phyloP scores from a whole-genome alignment of 2,113 vertebrate genomes.

The Melanerpes formicivorus region DNA sequence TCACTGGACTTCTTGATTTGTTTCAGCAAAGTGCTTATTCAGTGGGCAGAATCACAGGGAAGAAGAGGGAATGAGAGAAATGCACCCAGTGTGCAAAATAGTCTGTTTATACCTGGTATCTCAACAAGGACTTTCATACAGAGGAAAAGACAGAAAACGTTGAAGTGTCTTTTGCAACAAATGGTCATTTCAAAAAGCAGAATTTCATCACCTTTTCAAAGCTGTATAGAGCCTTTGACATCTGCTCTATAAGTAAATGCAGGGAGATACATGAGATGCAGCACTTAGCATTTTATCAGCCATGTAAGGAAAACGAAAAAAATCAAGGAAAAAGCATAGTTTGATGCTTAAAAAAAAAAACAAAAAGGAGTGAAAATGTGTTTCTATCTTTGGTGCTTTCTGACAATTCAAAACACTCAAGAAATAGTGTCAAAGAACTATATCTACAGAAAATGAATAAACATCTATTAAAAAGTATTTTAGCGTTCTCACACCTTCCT shows the following conservation, averaged over 20 bases:
- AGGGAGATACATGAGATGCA: background rate
- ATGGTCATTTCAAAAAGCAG: background rate
- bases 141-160: background rate
- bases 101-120: conserved; percentile 31
- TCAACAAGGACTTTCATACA: background rate
- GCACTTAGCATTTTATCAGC: conserved; percentile 29
- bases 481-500: background rate
- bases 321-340: background rate
- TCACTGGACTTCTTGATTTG: background rate
- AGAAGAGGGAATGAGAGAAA: background rate
- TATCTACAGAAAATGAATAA: background rate
- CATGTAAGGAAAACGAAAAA: background rate
- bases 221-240: background rate
- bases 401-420: background rate
- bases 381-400: background rate
- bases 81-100: background rate
- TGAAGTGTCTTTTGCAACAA: background rate
- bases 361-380: background rate
- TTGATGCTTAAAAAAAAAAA: background rate
- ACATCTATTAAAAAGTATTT: background rate
- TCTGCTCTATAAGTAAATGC: background rate
- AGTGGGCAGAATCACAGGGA: background rate
- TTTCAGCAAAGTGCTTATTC: conserved; percentile 42
- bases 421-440: background rate
- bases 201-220: conserved; percentile 10